Evolutionary conservation across 2,888 invertebrate species (phyloP), one percentile per base, ranked within the genome.

Genomic region (Pocota personata): DNA sequence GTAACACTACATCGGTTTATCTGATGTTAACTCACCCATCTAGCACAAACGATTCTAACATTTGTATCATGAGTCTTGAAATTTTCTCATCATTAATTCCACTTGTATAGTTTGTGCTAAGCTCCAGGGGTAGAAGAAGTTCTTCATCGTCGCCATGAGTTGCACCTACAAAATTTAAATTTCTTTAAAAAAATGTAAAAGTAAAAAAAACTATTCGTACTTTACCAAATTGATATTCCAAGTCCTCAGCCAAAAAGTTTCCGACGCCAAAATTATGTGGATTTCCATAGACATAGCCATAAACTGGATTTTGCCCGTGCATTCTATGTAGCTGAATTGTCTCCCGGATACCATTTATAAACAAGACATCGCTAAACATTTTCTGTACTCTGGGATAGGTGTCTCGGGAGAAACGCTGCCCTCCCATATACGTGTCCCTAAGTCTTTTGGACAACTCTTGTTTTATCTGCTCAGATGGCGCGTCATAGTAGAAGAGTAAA

Each of bases 311-410:
- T n/a, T 93, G 92, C 5, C 94, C 93, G 37, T 91, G 92, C 37
- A 91, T 90, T 0, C 95, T 94, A 89, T 95, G 95, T 57, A 94
- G 88, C 88, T 93, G 93, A 0, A 94, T 94, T 37, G 94, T 92
- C 86, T 93, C 94, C 55, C 94, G 94, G 0, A 94, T 94, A 48
- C 94, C 94, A 0, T 91, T 93, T 0, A 93, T 90, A 90, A 95
- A 96, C 0, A 95, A 91, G 37, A 95, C 92, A 90, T 96, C 95
- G 0, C 95, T 92, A 0, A 95, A 91, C 88, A 95, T 93, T 94
- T 95, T 78, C 30, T 86, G 86, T 5, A 88, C n/a, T n/a, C n/a
- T n/a, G n/a, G n/a, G 83, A 84, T 89, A 93, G 0, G 93, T 93
- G 0, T 92, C 91, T 71, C 91, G 92, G 21, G 93, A 92, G 73